phyloP scores from a whole-genome alignment of 1,140 invertebrate genomes.

The Cherax destructor region DNA sequence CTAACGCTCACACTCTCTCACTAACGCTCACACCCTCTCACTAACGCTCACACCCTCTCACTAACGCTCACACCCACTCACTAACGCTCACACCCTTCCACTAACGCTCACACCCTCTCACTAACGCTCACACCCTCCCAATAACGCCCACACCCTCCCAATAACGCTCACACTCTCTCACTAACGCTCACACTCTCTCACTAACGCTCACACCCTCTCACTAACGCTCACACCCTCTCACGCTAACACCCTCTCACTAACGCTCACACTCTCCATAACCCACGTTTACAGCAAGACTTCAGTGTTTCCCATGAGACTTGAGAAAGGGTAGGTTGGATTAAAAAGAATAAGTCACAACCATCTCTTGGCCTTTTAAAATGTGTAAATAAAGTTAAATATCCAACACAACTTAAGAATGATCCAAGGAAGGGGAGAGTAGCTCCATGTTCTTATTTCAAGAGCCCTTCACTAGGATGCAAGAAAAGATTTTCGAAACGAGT shows the following conservation, averaged over 20 bases:
- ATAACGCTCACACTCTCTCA: too few species aligned
- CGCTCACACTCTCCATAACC: too few species aligned
- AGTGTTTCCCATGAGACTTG: neutral
- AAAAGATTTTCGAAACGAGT: too few species aligned
- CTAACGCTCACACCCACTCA: neutral
- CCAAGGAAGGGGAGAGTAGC: too few species aligned
- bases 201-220: neutral
- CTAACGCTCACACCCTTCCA: too few species aligned
- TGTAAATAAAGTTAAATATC: too few species aligned
- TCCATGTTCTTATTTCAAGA: too few species aligned
- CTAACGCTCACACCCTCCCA: neutral
- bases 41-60: neutral
- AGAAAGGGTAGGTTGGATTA: too few species aligned
- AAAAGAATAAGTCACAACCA: too few species aligned
- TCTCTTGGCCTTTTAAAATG: too few species aligned
- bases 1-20: neutral
- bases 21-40: neutral
- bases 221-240: neutral
- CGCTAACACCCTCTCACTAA: neutral
- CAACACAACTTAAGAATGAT: too few species aligned
- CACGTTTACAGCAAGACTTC: neutral
- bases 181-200: neutral
- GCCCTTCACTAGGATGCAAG: too few species aligned
- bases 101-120: neutral
- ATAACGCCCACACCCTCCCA: neutral